Evolutionary conservation across 2,888 invertebrate genomes (phyloP).

Genomic region (Parascotia fuliginaria): DNA sequence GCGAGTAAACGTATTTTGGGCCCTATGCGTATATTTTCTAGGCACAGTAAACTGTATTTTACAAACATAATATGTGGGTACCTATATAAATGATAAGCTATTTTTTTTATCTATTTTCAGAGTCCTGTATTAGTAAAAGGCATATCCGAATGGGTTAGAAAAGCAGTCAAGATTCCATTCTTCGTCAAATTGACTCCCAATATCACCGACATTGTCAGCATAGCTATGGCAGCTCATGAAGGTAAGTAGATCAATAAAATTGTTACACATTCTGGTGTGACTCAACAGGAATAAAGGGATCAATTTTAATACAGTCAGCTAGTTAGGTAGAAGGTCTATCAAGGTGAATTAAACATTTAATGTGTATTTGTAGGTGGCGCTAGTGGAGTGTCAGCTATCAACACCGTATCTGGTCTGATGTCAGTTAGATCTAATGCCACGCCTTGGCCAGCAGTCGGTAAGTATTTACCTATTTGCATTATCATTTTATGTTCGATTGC

Average conservation of each 20-base stretch:
- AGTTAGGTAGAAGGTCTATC: too few species aligned
- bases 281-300: too few species aligned
- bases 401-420: constrained; percentile 98
- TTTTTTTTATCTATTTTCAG: constrained; percentile 71
- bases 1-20: too few species aligned
- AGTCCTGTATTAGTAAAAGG: constrained; percentile 94
- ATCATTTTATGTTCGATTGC: too few species aligned
- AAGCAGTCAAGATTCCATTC: constrained; percentile 95
- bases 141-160: constrained; percentile 96
- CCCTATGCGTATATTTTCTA: too few species aligned
- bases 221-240: constrained; percentile 95
- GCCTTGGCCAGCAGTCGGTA: constrained; percentile 97
- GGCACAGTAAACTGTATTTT: too few species aligned
- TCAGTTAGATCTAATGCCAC: constrained; percentile 91
- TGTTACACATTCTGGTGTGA: too few species aligned
- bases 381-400: constrained; percentile 98
- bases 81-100: too few species aligned
- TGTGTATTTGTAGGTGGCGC: constrained; percentile 91
- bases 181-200: constrained; percentile 99
- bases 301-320: too few species aligned
- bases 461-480: too few species aligned
- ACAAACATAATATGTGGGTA: too few species aligned
- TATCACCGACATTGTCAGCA: constrained; percentile 95
- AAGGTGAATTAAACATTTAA: too few species aligned
- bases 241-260: constrained; percentile 74